Percentiles rank a stretch among this genome's conserved stretches.
Evolutionary conservation across 1,140 invertebrate species (phyloP).

Genomic region (Augochlora pura): DNA sequence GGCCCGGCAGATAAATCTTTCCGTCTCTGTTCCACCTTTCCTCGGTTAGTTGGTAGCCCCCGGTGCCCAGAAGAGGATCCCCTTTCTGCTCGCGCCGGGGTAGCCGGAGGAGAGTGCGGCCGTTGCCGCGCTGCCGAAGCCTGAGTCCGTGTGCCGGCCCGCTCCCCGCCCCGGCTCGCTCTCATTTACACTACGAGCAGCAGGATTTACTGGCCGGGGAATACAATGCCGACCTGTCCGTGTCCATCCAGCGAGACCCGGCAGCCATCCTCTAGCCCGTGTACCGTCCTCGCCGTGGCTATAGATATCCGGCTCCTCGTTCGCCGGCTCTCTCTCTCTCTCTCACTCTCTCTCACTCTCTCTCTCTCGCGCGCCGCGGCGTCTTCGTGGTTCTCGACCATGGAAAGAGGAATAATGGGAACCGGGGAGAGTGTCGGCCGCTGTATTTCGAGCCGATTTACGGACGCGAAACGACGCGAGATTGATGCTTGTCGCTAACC

Average conservation of each 20-base stretch:
- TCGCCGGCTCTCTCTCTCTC: no score
- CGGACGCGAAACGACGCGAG: constrained; percentile 24
- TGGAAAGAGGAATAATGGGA: constrained; percentile 37
- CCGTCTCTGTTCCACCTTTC: constrained; percentile 50
- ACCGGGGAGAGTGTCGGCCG: constrained; percentile 31
- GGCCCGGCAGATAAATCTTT: constrained; percentile 75
- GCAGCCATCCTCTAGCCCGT: constrained; percentile 71
- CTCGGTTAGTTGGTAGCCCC: constrained; percentile 41
- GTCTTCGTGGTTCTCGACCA: constrained; percentile 55
- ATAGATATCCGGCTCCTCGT: constrained; percentile 71
- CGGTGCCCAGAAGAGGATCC: constrained; percentile 1
- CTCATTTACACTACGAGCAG: constrained; percentile 78
- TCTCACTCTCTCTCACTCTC: no score
- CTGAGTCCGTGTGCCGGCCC: constrained; percentile 3
- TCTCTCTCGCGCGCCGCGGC: background rate
- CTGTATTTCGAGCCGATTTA: constrained; percentile 36
- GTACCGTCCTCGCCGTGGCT: constrained; percentile 68
- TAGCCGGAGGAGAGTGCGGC: no score
- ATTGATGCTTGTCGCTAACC: constrained; percentile 31
- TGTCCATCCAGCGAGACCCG: constrained; percentile 77
- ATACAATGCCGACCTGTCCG: constrained; percentile 80
- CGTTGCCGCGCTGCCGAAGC: background rate
- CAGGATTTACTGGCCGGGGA: constrained; percentile 79
- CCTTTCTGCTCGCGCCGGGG: constrained; percentile 50
- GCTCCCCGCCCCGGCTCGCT: constrained; percentile 43